A percentile compares a stretch with the other conserved stretches of the same genome.
These are phyloP conservation scores for Cyrtorhinus lividipennis DNA, from an alignment of 1,140 invertebrate genomes.

Conservation along the genomic window DNA sequence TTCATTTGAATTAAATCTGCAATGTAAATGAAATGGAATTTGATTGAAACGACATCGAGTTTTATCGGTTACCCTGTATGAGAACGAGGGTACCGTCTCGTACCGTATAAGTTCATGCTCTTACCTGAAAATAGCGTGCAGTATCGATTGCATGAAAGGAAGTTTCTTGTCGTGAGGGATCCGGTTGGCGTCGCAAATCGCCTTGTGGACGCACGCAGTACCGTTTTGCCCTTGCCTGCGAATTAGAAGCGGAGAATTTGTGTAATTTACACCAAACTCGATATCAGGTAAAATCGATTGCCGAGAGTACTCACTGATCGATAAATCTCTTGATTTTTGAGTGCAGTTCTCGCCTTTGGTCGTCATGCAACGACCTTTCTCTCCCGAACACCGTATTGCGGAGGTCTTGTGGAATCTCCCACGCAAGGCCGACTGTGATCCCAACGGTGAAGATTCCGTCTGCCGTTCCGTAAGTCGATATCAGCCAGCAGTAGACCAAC, in stretches of 20 bases:
- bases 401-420: constrained; percentile 43
- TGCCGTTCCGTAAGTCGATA: constrained; percentile 37
- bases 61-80: no score
- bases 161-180: not conserved
- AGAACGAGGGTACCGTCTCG: no score
- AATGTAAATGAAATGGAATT: not conserved
- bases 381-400: constrained; percentile 29
- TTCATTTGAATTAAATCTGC: not conserved
- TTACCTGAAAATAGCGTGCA: constrained; percentile 38
- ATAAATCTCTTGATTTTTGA: constrained; percentile 34
- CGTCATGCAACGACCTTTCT: constrained; percentile 27
- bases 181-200: constrained; percentile 35
- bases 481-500: constrained; percentile 48
- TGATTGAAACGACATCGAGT: no score
- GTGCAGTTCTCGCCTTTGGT: constrained; percentile 30
- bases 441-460: constrained; percentile 45
- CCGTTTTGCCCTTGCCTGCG: constrained; percentile 39
- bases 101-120: no score
- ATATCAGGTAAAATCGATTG: not conserved
- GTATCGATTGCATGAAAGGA: not conserved
- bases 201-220: constrained; percentile 38
- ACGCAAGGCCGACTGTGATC: constrained; percentile 54
- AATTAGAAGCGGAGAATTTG: no score
- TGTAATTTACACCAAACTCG: constrained; percentile 20
- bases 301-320: constrained; percentile 30